Conservation (phyloP, 1,140 invertebrate genomes). For the Leptinotarsa texana region DNA sequence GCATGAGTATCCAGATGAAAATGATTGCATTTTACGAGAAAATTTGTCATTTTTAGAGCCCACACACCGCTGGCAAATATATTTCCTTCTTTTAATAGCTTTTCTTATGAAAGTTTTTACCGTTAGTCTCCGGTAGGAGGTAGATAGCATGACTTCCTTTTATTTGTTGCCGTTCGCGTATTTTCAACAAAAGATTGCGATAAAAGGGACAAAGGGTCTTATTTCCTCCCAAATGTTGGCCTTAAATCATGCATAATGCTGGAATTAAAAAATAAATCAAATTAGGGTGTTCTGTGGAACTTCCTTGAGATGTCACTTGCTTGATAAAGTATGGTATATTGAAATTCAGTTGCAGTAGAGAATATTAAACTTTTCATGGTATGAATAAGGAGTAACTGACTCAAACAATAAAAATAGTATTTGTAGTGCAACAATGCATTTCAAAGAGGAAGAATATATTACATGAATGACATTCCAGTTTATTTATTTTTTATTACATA, state of each 20-base stretch:
- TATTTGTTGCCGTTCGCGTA: slow-evolving; percentile 13
- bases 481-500: too few species aligned
- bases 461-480: too few species aligned
- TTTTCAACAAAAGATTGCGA: slow-evolving; percentile 10
- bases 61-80: slow-evolving; percentile 14
- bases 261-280: slow-evolving; percentile 10
- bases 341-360: too few species aligned
- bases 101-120: slow-evolving; percentile 11
- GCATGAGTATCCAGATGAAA: too few species aligned
- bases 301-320: background rate
- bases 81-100: slow-evolving; percentile 7
- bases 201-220: slow-evolving; percentile 11
- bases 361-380: too few species aligned
- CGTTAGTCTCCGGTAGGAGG: slow-evolving; percentile 9
- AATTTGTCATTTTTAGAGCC: slow-evolving; percentile 8
- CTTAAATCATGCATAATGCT: slow-evolving; percentile 7
- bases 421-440: too few species aligned
- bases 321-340: background rate
- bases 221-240: background rate
- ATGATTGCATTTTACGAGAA: background rate
- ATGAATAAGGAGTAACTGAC: too few species aligned
- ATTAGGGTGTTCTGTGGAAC: slow-evolving; percentile 4
- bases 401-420: too few species aligned
- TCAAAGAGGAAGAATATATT: too few species aligned
- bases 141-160: slow-evolving; percentile 11